phyloP scores from a whole-genome alignment of 92 coral and sea anemone species.

The Anthopleura xanthogrammica region DNA sequence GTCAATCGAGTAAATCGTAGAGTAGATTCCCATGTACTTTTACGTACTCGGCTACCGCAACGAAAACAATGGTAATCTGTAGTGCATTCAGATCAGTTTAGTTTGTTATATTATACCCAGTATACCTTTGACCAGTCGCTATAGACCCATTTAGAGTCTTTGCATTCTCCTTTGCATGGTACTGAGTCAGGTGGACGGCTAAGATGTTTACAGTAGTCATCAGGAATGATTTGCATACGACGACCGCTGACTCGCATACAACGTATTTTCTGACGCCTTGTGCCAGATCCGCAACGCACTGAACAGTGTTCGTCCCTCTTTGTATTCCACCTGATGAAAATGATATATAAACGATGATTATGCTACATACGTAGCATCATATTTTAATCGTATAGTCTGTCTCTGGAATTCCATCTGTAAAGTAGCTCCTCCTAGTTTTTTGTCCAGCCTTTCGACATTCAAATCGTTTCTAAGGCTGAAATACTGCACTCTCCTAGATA shows the following conservation, averaged over 20 bases:
- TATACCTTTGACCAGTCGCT: conserved; percentile 73
- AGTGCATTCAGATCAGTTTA: not conserved
- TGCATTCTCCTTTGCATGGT: conserved; percentile 73
- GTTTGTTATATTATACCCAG: not conserved
- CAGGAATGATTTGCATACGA: conserved; percentile 39
- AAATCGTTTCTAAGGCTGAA: too few relatives aligned
- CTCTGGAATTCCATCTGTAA: too few relatives aligned
- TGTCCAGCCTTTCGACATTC: too few relatives aligned
- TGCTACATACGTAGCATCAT: not conserved
- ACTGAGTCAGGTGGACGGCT: conserved; percentile 56
- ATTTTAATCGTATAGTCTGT: too few relatives aligned
- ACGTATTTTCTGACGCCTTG: conserved; percentile 51
- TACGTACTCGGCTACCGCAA: too few relatives aligned
- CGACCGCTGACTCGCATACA: conserved; percentile 60
- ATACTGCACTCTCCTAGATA: too few relatives aligned
- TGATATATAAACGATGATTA: not conserved
- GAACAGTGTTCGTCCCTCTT: conserved; percentile 53
- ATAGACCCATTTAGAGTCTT: conserved; percentile 75
- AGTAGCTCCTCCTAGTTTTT: too few relatives aligned
- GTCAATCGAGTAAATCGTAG: too few relatives aligned
- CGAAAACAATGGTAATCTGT: too few relatives aligned
- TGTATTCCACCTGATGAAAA: conserved; percentile 61
- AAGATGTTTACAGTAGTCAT: conserved; percentile 54
- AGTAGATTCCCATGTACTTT: too few relatives aligned
- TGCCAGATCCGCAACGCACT: conserved; percentile 82